Evolutionary conservation across 2,113 vertebrate species (phyloP).

Genomic region (Ciconia boyciana): DNA sequence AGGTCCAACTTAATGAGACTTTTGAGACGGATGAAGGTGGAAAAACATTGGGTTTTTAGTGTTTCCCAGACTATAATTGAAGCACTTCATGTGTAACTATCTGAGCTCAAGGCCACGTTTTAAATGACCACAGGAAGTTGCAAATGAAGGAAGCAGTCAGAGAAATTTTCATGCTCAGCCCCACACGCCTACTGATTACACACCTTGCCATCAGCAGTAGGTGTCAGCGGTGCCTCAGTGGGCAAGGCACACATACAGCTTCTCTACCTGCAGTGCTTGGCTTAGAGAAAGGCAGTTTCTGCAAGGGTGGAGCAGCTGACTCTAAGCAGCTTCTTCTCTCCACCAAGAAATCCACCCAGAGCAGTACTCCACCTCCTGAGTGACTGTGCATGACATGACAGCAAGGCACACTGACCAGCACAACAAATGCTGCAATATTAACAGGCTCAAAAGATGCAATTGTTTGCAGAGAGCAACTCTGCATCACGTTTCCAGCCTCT

Average conservation of each 20-base stretch:
- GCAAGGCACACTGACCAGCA: not conserved
- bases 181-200: too few relatives aligned
- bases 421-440: not conserved
- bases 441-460: not conserved
- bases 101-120: not conserved
- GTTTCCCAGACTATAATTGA: not conserved
- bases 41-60: not conserved
- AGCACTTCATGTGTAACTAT: not conserved
- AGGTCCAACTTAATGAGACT: not conserved
- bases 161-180: not conserved
- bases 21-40: not conserved
- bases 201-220: not conserved
- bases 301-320: not conserved
- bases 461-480: not conserved
- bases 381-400: not conserved
- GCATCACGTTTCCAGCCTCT: not conserved
- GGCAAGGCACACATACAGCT: not conserved
- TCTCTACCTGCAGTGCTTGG: not conserved
- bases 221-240: not conserved
- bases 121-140: not conserved
- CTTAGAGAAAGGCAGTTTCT: not conserved
- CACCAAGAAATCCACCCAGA: not conserved
- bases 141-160: not conserved
- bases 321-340: not conserved
- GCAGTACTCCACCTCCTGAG: not conserved